Evolutionary conservation across 2,113 vertebrate species (phyloP).

Genomic region (Mastomys natalensis): DNA sequence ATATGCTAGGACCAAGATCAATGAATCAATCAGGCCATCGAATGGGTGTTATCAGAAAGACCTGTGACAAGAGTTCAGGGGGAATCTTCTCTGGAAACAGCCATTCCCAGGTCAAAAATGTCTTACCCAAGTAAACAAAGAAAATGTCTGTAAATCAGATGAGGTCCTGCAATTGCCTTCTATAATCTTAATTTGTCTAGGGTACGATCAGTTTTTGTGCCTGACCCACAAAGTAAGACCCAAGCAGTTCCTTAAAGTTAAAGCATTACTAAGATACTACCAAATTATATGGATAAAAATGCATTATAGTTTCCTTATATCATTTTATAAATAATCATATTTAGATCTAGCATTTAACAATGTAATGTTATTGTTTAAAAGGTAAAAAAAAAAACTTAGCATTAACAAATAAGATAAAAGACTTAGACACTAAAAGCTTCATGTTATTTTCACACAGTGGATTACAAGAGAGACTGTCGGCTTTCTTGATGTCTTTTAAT

Average conservation of each 20-base stretch:
- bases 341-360: conserved; percentile 31
- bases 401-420: conserved; percentile 46
- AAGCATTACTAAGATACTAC: conserved; percentile 36
- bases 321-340: conserved; percentile 45
- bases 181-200: neutral
- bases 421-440: conserved; percentile 17
- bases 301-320: neutral
- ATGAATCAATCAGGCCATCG: conserved; percentile 65
- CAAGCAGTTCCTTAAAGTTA: conserved; percentile 47
- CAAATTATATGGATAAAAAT: neutral
- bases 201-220: neutral
- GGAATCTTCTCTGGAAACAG: conserved; percentile 38
- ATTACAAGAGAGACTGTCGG: neutral
- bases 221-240: conserved; percentile 34
- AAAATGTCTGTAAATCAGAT: neutral
- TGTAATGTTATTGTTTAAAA: neutral
- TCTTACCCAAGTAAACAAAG: neutral
- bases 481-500: conserved; percentile 16
- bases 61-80: neutral
- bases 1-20: conserved; percentile 66
- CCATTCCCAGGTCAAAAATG: neutral
- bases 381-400: conserved; percentile 28
- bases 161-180: conserved; percentile 2
- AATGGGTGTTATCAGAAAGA: conserved; percentile 16
- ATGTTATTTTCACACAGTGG: conserved; percentile 16